These are phyloP conservation scores for Catharus bicknelli DNA, from an alignment of 2,113 vertebrate genomes.

Conservation along the genomic window DNA sequence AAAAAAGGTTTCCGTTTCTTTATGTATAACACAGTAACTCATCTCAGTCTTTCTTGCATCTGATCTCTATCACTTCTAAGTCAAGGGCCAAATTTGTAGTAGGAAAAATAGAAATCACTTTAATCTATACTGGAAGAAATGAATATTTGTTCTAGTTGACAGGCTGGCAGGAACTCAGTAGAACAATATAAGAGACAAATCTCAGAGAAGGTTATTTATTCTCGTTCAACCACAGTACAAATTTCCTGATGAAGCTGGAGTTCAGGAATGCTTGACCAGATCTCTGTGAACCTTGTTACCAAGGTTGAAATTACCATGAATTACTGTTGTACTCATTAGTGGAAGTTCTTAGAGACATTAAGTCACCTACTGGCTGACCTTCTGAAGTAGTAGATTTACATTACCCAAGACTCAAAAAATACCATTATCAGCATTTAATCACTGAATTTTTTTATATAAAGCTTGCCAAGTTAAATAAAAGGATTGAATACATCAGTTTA, in stretches of 20 bases:
- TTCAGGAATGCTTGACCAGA: constrained; percentile 45
- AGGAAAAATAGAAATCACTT: constrained; percentile 26
- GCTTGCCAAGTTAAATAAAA: neutral
- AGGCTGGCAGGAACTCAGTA: constrained; percentile 8
- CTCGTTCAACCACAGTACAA: neutral
- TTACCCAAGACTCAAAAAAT: constrained; percentile 18
- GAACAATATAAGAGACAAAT: constrained; percentile 8
- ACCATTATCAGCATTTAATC: constrained; percentile 6
- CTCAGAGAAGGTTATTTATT: constrained; percentile 20
- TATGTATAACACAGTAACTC: neutral
- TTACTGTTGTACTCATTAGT: constrained; percentile 42
- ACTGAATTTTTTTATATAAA: neutral
- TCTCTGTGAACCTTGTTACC: constrained; percentile 45
- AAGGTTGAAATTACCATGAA: constrained; percentile 20
- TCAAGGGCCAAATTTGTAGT: neutral
- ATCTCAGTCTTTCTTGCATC: neutral
- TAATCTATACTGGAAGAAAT: constrained; percentile 8
- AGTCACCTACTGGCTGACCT: constrained; percentile 52
- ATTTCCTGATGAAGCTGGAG: constrained; percentile 14
- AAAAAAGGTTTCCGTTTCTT: neutral
- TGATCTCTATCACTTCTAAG: neutral
- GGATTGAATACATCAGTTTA: neutral
- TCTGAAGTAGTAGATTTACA: constrained; percentile 4
- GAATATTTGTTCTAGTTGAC: constrained; percentile 1
- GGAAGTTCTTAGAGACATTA: constrained; percentile 29